Base-by-base conservation (phyloP, 2,888 invertebrate genomes). In the Tyria jacobaeae region DNA sequence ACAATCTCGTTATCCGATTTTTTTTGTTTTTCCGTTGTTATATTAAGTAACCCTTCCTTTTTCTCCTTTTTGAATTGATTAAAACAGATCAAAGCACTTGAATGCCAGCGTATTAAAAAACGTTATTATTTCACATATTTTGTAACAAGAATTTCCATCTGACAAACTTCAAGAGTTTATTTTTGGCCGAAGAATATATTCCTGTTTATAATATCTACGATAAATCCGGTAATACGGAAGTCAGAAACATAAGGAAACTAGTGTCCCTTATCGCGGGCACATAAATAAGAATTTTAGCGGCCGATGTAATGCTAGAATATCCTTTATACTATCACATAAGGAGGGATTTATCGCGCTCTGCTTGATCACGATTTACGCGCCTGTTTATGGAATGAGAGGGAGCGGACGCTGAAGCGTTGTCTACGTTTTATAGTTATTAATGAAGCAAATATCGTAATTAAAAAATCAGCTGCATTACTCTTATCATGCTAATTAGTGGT, bases 201-300 rank as follows among this genome's bases (percentile, higher is more conserved):
- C 15, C 14, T 58, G 34, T 52, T 58, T 59, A 59, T 59, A 59
- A 60, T 50, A 60, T 60, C 34, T 44, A 3, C 25, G 25, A 34
- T 34, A 55, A 56, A 56, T 51, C 55, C 71, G 70, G 76, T 79
- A 74, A 78, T 77, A 75, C 56, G 64, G 41, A 60, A 64, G 64
- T 56, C 24, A 53, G 31, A 41, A 62, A 41, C 78, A 76, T 76
- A 77, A 72, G 78, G 78, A 77, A 82, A 68, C 70, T 63, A 66
- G 60, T 61, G 65, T 62, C 64, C 61, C 66, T 75, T 76, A 78
- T 80, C 77, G 76, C 70, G 75, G 78, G 75, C 81, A 85, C 83
- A 89, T 89, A 89, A 89, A 89, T 89, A 89, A 89, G 89, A 88
- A 85, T 89, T 88, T 89, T 86, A 86, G 88, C 86, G 80, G 73